A percentile compares a stretch with the other conserved stretches of the same genome.
phyloP scores from a whole-genome alignment of 2,888 invertebrate species.

The Pterostichus niger region DNA sequence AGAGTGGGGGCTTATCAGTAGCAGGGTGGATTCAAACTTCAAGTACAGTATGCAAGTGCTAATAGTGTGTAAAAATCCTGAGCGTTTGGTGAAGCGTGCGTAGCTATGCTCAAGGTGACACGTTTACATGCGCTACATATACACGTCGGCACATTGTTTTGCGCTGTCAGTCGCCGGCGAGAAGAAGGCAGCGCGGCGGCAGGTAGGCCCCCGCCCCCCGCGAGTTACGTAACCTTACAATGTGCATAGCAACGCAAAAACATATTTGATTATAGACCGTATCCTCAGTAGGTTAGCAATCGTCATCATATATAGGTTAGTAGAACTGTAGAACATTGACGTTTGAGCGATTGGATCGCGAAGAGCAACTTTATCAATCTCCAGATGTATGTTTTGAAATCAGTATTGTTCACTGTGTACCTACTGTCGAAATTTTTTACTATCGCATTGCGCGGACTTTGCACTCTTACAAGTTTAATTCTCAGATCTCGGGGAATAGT shows the following conservation, averaged over 20 bases:
- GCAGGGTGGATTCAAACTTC: no score
- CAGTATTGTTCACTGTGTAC: slow-evolving; percentile 46
- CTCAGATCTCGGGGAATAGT: neutral
- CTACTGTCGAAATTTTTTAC: slow-evolving; percentile 46
- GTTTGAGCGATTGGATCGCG: slow-evolving; percentile 36
- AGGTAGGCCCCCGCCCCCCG: slow-evolving; percentile 31
- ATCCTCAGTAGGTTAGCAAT: slow-evolving; percentile 58
- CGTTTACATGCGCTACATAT: slow-evolving; percentile 65
- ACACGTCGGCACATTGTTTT: slow-evolving; percentile 64
- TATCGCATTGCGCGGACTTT: slow-evolving; percentile 19
- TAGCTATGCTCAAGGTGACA: slow-evolving; percentile 63
- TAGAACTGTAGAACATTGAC: slow-evolving; percentile 60
- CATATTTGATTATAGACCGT: slow-evolving; percentile 64
- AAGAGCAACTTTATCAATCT: slow-evolving; percentile 44
- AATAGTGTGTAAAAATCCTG: no score
- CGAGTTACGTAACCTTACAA: slow-evolving; percentile 63
- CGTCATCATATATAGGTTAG: slow-evolving; percentile 61
- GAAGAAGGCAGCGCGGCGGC: slow-evolving; percentile 31
- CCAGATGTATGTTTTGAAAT: slow-evolving; percentile 44
- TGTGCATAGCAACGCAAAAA: slow-evolving; percentile 64
- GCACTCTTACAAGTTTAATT: slow-evolving; percentile 1
- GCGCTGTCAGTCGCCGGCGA: slow-evolving; percentile 50
- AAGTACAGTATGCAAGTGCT: no score
- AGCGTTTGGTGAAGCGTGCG: slow-evolving; percentile 19
- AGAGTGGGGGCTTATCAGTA: no score